Percentiles rank a stretch among this genome's conserved stretches.
phyloP scores from a whole-genome alignment of 2,113 vertebrate species.

The Mola mola region DNA sequence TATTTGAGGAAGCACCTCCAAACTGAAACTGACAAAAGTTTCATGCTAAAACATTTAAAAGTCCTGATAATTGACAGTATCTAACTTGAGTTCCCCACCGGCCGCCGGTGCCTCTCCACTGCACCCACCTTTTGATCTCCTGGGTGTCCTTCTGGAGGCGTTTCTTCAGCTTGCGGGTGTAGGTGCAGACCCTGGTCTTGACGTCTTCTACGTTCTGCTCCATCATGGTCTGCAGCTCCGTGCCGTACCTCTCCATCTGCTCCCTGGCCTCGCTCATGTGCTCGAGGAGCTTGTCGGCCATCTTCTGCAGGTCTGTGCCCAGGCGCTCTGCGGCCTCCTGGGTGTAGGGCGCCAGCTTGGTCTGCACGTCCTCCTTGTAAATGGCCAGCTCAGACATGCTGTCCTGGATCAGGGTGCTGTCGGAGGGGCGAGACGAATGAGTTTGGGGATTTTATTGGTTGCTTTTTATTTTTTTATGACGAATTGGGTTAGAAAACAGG shows the following conservation, averaged over 20 bases:
- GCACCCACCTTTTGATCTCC: conserved; percentile 77
- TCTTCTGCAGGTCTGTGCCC: conserved; percentile 63
- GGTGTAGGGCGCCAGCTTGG: conserved; percentile 73
- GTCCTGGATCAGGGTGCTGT: conserved; percentile 81
- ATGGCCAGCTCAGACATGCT: conserved; percentile 73
- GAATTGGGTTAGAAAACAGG: neutral
- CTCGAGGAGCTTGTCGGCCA: conserved; percentile 50
- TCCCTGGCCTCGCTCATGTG: conserved; percentile 71
- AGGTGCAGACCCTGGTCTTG: conserved; percentile 53
- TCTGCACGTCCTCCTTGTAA: conserved; percentile 72
- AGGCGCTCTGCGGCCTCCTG: conserved; percentile 57
- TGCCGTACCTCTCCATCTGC: conserved; percentile 67
- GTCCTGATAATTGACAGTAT: no score
- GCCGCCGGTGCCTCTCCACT: no score
- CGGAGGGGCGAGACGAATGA: neutral
- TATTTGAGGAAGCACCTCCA: neutral
- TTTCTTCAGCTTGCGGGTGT: conserved; percentile 82
- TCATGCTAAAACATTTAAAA: no score
- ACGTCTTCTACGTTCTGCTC: conserved; percentile 78
- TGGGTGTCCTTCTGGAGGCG: conserved; percentile 79
- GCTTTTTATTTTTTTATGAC: neutral
- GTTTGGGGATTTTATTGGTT: neutral
- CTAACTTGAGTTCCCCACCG: no score
- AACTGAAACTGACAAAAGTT: no score
- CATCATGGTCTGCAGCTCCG: conserved; percentile 77